Conservation (phyloP, 2,888 invertebrate genomes). For the Clusia tigrina region DNA sequence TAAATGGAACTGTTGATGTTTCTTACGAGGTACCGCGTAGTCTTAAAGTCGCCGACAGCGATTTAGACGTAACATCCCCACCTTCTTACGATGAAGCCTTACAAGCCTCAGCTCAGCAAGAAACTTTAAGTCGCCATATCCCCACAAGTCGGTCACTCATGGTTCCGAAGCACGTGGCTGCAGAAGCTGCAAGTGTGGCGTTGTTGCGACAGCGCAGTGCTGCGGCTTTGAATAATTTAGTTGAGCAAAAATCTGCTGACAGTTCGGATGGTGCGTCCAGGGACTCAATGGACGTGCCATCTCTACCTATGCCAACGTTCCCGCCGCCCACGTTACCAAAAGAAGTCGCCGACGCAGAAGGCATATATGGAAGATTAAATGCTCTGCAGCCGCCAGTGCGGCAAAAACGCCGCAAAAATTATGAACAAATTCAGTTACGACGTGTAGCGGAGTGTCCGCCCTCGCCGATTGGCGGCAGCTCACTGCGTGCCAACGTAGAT, state of each 20-base stretch:
- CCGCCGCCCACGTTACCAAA: constrained; percentile 58
- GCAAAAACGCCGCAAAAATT: constrained; percentile 55
- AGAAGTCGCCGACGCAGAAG: constrained; percentile 35
- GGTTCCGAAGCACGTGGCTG: constrained; percentile 42
- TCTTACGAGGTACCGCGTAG: constrained; percentile 60
- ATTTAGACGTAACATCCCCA: constrained; percentile 39
- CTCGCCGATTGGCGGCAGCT: constrained; percentile 18
- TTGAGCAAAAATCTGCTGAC: constrained; percentile 27
- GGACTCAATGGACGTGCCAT: constrained; percentile 41
- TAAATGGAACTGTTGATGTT: constrained; percentile 34
- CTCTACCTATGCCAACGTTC: constrained; percentile 58
- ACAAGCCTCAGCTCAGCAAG: background rate
- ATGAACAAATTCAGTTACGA: constrained; percentile 55
- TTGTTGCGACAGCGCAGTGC: constrained; percentile 37
- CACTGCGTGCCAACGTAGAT: constrained; percentile 50
- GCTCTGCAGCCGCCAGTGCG: constrained; percentile 50
- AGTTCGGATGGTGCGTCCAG: constrained; percentile 39
- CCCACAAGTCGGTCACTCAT: constrained; percentile 36
- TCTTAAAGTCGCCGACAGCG: constrained; percentile 38
- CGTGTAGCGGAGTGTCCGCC: constrained; percentile 31
- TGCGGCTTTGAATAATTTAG: constrained; percentile 26
- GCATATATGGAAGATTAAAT: constrained; percentile 49
- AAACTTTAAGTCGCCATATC: constrained; percentile 33
- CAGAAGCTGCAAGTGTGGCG: constrained; percentile 36
- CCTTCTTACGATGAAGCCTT: constrained; percentile 61